A percentile compares a stretch with the other conserved stretches of the same genome.
These are phyloP conservation scores for Caenorhabditis uteleia DNA, from an alignment of 2,888 invertebrate species.

Conservation along the genomic window DNA sequence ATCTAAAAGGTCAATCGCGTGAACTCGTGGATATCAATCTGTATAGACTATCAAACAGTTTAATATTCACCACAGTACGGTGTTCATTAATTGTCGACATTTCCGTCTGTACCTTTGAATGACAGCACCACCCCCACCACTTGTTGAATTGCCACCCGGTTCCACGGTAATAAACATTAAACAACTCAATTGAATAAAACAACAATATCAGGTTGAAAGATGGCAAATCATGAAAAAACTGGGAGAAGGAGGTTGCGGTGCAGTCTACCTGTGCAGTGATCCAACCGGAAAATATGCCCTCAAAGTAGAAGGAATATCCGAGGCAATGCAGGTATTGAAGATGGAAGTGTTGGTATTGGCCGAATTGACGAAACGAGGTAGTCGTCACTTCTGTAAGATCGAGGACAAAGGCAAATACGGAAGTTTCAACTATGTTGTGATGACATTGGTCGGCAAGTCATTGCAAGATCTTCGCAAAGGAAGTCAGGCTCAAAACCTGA, in stretches of 20 bases:
- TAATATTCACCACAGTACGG: too few relatives aligned
- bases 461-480: conserved; percentile 51
- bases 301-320: conserved; percentile 59
- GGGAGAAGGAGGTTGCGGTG: conserved; percentile 64
- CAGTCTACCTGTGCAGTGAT: conserved; percentile 57
- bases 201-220: conserved; percentile 48
- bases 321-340: conserved; percentile 61
- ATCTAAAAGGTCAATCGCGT: too few relatives aligned
- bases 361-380: conserved; percentile 60
- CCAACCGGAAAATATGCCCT: conserved; percentile 61
- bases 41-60: too few relatives aligned
- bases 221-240: conserved; percentile 64
- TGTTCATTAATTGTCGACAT: too few relatives aligned
- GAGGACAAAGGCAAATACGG: conserved; percentile 65
- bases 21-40: too few relatives aligned
- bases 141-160: conserved; percentile 60
- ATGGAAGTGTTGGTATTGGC: conserved; percentile 67
- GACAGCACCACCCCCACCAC: conserved; percentile 43
- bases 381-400: conserved; percentile 66
- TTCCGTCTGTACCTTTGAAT: conserved; percentile 5
- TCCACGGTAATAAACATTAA: conserved; percentile 13
- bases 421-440: conserved; percentile 65
- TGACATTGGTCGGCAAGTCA: conserved; percentile 64
- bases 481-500: conserved; percentile 39
- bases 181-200: not conserved